Conservation (phyloP, 2,888 invertebrate species). For the Hirtodrosophila trivittata region DNA sequence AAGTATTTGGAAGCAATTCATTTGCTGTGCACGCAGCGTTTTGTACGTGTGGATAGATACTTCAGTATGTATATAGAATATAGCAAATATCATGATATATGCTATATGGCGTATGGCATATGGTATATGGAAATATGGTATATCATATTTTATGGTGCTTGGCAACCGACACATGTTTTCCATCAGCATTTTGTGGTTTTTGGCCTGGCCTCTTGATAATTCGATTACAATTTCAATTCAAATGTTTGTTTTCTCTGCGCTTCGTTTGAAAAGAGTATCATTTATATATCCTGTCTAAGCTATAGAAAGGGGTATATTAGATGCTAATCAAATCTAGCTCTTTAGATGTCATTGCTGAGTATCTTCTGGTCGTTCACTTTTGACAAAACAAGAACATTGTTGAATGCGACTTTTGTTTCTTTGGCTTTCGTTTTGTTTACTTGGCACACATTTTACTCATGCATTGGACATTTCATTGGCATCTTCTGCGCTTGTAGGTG, state of each 20-base stretch:
- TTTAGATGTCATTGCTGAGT: not conserved
- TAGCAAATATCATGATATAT: not conserved
- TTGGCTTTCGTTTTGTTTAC: slow-evolving; percentile 50
- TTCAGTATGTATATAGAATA: slow-evolving; percentile 14
- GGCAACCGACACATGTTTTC: slow-evolving; percentile 53
- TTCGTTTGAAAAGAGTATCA: slow-evolving; percentile 24
- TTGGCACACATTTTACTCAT: slow-evolving; percentile 63
- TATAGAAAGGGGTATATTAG: not conserved
- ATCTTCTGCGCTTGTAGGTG: slow-evolving; percentile 24
- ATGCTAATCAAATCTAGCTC: not conserved
- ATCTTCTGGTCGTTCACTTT: slow-evolving; percentile 12
- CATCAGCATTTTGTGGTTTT: slow-evolving; percentile 29
- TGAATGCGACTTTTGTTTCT: slow-evolving; percentile 4
- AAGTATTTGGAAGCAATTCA: slow-evolving; percentile 48
- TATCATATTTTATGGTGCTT: slow-evolving; percentile 15
- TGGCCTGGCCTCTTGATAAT: slow-evolving; percentile 53
- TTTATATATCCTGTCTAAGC: slow-evolving; percentile 21
- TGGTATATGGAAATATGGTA: slow-evolving; percentile 9
- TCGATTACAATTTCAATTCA: slow-evolving; percentile 36
- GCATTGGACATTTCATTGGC: slow-evolving; percentile 62
- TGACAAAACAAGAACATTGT: not conserved
- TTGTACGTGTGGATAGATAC: slow-evolving; percentile 16
- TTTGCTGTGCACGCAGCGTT: slow-evolving; percentile 62
- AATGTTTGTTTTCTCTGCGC: slow-evolving; percentile 58
- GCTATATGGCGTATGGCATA: slow-evolving; percentile 6